Conservation (phyloP, 2,797 vertebrate species). For the Poeciliopsis paucimaculata region DNA sequence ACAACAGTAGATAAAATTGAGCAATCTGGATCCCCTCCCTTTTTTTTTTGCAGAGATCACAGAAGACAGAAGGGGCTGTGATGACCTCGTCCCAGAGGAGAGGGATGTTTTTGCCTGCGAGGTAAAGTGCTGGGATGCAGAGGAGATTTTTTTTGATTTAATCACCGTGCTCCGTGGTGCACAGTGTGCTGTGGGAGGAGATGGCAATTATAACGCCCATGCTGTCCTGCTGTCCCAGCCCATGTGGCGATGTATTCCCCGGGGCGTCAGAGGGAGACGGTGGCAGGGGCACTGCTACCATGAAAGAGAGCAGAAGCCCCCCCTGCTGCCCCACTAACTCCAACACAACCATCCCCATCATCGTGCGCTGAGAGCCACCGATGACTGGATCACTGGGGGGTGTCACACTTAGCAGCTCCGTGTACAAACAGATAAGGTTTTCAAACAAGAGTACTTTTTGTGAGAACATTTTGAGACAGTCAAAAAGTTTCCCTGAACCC, state of each 20-base stretch:
- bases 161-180: constrained; percentile 74
- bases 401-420: constrained; percentile 41
- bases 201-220: constrained; percentile 82
- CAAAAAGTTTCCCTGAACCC: constrained; percentile 42
- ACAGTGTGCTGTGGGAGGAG: constrained; percentile 72
- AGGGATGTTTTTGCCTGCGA: constrained; percentile 82
- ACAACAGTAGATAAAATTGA: constrained; percentile 45
- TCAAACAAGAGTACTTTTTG: constrained; percentile 49
- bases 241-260: constrained; percentile 71
- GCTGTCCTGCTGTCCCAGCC: constrained; percentile 75
- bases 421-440: constrained; percentile 63
- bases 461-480: constrained; percentile 43
- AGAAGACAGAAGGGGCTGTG: constrained; percentile 70
- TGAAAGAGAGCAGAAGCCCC: constrained; percentile 72
- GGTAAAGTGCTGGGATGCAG: constrained; percentile 75
- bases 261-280: constrained; percentile 66
- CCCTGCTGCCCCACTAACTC: constrained; percentile 11
- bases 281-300: constrained; percentile 61
- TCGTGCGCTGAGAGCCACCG: constrained; percentile 48
- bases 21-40: constrained; percentile 40
- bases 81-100: constrained; percentile 79
- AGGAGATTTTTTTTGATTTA: constrained; percentile 78
- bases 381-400: constrained; percentile 42
- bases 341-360: constrained; percentile 52
- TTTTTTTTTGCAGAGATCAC: constrained; percentile 70